A percentile compares a stretch with the other conserved stretches of the same genome.
Evolutionary conservation across 2,888 invertebrate species (phyloP).

Genomic region (Nomada ferruginata): DNA sequence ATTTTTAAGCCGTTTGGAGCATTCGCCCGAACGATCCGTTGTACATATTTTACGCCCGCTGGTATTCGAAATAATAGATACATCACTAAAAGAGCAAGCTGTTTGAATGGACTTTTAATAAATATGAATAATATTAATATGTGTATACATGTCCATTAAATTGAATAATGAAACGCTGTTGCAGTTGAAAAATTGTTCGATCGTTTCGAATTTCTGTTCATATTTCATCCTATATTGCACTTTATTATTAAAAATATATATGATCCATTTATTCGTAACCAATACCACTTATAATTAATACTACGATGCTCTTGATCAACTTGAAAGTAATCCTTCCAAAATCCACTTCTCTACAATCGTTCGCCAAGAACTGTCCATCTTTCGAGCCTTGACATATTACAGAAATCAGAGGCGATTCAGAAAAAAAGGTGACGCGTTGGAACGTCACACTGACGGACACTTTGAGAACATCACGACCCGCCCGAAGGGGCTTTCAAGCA

Average conservation of each 20-base stretch:
- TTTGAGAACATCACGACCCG: conserved; percentile 13
- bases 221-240: too few species aligned
- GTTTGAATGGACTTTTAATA: too few species aligned
- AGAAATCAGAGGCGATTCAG: conserved; percentile 22
- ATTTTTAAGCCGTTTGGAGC: neutral
- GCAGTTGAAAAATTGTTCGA: too few species aligned
- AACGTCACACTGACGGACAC: conserved; percentile 28
- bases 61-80: neutral
- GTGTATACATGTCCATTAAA: too few species aligned
- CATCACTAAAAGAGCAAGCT: too few species aligned
- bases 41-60: neutral
- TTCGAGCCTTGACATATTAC: conserved; percentile 34
- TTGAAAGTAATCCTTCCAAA: neutral
- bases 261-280: too few species aligned
- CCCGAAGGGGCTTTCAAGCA: conserved; percentile 11
- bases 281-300: too few species aligned
- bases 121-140: too few species aligned
- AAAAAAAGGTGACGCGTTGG: conserved; percentile 12
- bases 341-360: neutral
- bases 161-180: too few species aligned
- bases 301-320: neutral
- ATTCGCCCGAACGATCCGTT: too few species aligned
- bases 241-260: too few species aligned
- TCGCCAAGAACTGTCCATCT: neutral
- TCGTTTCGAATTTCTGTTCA: too few species aligned